These are phyloP conservation scores for Carpatolechia fugitivella DNA, from an alignment of 2,888 invertebrate species.

Conservation along the genomic window DNA sequence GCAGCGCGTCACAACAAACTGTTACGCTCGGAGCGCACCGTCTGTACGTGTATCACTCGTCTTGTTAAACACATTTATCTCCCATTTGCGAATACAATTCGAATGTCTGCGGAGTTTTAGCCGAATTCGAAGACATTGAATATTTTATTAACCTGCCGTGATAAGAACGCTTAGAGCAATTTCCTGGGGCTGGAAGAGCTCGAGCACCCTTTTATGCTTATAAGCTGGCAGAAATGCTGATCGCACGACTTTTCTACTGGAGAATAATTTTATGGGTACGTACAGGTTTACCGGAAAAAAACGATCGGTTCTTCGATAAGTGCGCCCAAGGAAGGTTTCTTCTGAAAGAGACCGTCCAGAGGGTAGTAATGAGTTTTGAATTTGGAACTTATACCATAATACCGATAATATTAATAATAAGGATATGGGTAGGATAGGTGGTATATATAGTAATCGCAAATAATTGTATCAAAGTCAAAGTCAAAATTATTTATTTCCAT, in stretches of 20 bases:
- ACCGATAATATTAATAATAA: too few species aligned
- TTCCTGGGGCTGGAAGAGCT: slow-evolving; percentile 32
- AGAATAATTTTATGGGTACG: slow-evolving; percentile 25
- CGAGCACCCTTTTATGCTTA: slow-evolving; percentile 47
- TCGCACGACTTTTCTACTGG: slow-evolving; percentile 28
- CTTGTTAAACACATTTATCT: slow-evolving; percentile 28
- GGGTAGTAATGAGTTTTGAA: too few species aligned
- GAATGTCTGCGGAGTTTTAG: slow-evolving; percentile 32
- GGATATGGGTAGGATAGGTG: too few species aligned
- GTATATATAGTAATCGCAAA: too few species aligned
- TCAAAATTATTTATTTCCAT: too few species aligned
- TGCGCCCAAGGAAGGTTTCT: too few species aligned
- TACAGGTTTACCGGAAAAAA: not conserved
- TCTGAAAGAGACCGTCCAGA: too few species aligned
- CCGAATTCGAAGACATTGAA: slow-evolving; percentile 40
- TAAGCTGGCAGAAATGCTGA: slow-evolving; percentile 45
- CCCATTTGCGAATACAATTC: slow-evolving; percentile 28
- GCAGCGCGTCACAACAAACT: too few species aligned
- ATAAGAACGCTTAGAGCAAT: slow-evolving; percentile 50
- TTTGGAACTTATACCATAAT: too few species aligned
- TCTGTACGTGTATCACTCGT: slow-evolving; percentile 25
- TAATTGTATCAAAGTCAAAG: too few species aligned
- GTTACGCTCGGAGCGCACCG: too few species aligned
- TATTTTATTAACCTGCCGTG: slow-evolving; percentile 51
- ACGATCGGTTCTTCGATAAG: too few species aligned